Evolutionary conservation across 2,113 vertebrate genomes (phyloP).

Genomic region (Odobenus rosmarus): DNA sequence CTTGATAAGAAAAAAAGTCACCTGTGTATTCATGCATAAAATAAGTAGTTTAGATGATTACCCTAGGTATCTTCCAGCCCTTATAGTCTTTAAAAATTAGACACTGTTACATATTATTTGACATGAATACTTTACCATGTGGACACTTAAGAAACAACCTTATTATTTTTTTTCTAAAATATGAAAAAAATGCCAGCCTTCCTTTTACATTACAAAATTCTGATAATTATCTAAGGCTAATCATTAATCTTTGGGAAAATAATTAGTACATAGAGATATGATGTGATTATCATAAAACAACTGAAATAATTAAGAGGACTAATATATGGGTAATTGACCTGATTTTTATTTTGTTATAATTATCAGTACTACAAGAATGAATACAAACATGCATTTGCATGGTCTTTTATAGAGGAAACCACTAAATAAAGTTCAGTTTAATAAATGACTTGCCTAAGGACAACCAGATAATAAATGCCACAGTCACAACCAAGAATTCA

Average conservation of each 20-base stretch:
- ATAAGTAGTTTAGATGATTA: neutral
- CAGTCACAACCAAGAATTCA: neutral
- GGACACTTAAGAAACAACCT: neutral
- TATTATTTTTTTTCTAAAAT: neutral
- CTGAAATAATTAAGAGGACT: neutral
- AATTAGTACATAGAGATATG: neutral
- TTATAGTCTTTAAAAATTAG: neutral
- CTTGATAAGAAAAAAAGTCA: neutral
- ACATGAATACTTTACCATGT: neutral
- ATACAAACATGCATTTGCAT: neutral
- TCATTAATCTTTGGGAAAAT: constrained; percentile 11
- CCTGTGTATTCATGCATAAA: neutral
- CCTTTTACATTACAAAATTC: neutral
- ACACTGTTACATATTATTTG: neutral
- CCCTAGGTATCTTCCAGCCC: neutral
- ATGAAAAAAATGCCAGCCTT: neutral
- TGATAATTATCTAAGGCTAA: neutral
- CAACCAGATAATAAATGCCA: neutral
- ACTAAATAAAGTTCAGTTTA: neutral
- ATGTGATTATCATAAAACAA: constrained; percentile 5
- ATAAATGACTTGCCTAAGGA: neutral
- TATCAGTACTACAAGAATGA: neutral
- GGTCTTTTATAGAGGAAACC: neutral
- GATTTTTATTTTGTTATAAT: neutral
- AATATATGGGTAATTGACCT: neutral